A percentile compares a stretch with the other conserved stretches of the same genome.
Conservation (phyloP, 2,888 invertebrate genomes). For the Pyrgus malvae region DNA sequence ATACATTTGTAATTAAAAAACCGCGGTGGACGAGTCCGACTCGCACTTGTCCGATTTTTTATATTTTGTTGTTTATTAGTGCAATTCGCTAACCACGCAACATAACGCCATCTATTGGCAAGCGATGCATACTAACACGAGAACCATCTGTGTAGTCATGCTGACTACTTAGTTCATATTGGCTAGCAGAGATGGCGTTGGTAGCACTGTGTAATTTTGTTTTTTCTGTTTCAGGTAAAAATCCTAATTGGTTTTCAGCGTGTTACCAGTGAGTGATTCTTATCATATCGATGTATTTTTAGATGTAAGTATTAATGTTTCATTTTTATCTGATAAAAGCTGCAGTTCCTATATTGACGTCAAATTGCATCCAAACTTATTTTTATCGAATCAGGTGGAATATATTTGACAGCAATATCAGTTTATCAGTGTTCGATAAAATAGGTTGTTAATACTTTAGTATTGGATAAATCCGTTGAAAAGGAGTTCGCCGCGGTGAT, state of each 20-base stretch:
- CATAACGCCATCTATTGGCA: conserved; percentile 24
- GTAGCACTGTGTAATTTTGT: not conserved
- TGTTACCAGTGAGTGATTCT: not conserved
- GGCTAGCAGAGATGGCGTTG: conserved; percentile 31
- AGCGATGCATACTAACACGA: not conserved
- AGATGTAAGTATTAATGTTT: conserved; percentile 1
- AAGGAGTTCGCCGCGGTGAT: conserved; percentile 25
- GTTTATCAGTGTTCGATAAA: conserved; percentile 14
- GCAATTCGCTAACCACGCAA: not conserved
- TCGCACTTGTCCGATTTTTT: too few species aligned
- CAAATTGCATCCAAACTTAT: conserved; percentile 5
- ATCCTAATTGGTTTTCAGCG: not conserved
- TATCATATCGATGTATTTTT: not conserved
- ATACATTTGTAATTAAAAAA: too few species aligned
- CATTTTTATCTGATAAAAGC: not conserved
- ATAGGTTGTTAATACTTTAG: conserved; percentile 2
- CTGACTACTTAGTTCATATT: conserved; percentile 9
- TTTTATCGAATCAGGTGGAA: conserved; percentile 1
- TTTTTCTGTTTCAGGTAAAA: conserved; percentile 16
- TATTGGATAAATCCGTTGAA: not conserved
- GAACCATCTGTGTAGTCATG: not conserved
- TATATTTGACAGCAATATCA: conserved; percentile 19
- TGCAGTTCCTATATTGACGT: conserved; percentile 10
- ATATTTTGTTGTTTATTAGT: not conserved
- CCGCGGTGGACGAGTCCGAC: too few species aligned